Conservation (phyloP, 2,888 invertebrate genomes). For the Noctuana brunneofusca region DNA sequence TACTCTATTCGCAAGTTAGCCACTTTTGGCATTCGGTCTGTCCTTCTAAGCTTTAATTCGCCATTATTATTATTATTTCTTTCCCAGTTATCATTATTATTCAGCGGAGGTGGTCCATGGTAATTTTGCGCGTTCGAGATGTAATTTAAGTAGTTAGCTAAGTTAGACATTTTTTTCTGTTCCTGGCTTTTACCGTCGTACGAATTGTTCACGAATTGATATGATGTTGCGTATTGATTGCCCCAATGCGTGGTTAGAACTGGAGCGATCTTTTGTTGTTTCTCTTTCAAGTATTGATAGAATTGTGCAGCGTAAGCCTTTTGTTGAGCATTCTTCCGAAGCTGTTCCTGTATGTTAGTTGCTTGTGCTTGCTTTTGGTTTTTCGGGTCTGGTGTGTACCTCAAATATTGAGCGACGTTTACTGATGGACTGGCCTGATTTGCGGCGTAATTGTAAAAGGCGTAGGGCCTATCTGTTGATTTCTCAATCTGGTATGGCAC, state of each 20-base stretch:
- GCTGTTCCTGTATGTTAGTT: constrained; percentile 38
- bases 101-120: constrained; percentile 80
- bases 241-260: constrained; percentile 62
- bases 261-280: constrained; percentile 40
- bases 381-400: constrained; percentile 42
- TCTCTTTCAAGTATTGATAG: constrained; percentile 45
- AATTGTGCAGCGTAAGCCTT: constrained; percentile 43
- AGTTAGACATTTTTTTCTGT: constrained; percentile 39
- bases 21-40: constrained; percentile 81
- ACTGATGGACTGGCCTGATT: constrained; percentile 39
- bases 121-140: constrained; percentile 49
- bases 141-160: constrained; percentile 51
- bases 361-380: constrained; percentile 39
- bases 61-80: constrained; percentile 56
- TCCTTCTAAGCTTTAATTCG: constrained; percentile 75
- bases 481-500: constrained; percentile 49
- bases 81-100: constrained; percentile 54
- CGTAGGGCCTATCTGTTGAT: constrained; percentile 26
- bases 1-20: constrained; percentile 88
- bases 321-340: constrained; percentile 38
- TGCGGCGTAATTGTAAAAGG: constrained; percentile 43
- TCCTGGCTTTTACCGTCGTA: constrained; percentile 41
- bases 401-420: constrained; percentile 46
- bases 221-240: constrained; percentile 68
- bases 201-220: constrained; percentile 62